Evolutionary conservation across 2,888 invertebrate genomes (phyloP), one percentile per base, ranked within the genome.

Genomic region (Eupsilia transversa): DNA sequence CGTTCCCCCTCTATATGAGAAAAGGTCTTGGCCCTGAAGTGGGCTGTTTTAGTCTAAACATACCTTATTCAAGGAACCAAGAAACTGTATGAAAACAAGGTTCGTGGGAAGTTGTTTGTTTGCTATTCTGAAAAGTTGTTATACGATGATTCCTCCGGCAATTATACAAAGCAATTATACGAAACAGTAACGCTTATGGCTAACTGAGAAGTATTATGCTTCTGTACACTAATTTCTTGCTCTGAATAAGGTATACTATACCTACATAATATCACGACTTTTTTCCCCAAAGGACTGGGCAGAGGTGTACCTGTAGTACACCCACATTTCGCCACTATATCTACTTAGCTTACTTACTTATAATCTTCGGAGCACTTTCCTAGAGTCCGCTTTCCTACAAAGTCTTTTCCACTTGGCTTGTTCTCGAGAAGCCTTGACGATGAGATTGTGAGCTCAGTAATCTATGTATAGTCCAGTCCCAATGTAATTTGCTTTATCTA

Each of bases 381-480:
- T 27, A 46, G 12, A 63, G n/a, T 65, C 52, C 73, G 14, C n/a
- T 67, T 79, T 67, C 33, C 41, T 63, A 49, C 33, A 46, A 46
- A 80, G 23, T 70, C 35, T 57, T 69, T 81, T 66, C 43, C 43
- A 57, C 65, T 81, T 52, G 35, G 12, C 38, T 63, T 54, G 57
- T 43, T 77, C 30, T 35, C 6, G 27, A 59, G 30, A 66, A 77
- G 41, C 33, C 20, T 54, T 67, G 54, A 49, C 49, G 5, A 64
- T 49, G 30, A 77, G 23, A 64, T 59, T 35, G 70, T 71, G 33
- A 54, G 38, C 66, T 64, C 54, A 46, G 27, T 30, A 38, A 70
- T 77, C n/a, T 72, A 38, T 38, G 9, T 68, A 56, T 41, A 56
- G 60, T 56, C 71, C 30, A 63, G 52, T 46, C 27, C 4, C 9